Conservation (phyloP, 1,140 invertebrate species). For the Leptoteleia sp. region DNA sequence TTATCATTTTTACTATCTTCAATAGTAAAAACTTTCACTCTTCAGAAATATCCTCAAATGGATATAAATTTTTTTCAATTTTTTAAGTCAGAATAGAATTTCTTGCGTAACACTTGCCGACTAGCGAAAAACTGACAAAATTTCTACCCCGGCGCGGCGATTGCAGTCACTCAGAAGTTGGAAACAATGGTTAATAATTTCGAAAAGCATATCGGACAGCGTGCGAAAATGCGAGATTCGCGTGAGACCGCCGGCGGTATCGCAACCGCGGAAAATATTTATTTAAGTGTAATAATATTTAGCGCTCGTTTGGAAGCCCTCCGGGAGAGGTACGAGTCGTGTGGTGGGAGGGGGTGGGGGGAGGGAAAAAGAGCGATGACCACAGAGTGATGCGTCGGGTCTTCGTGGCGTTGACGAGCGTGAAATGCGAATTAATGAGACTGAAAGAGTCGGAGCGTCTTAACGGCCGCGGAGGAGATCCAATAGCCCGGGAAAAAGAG, state of each 20-base stretch:
- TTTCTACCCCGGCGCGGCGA: too few relatives aligned
- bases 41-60: too few relatives aligned
- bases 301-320: slow-evolving; percentile 58
- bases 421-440: slow-evolving; percentile 71
- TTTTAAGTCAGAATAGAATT: too few relatives aligned
- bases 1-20: too few relatives aligned
- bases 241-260: slow-evolving; percentile 51
- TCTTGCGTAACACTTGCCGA: too few relatives aligned
- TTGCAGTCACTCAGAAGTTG: slow-evolving; percentile 8
- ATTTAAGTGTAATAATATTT: slow-evolving; percentile 67
- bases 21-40: too few relatives aligned
- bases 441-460: slow-evolving; percentile 52
- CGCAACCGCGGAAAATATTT: slow-evolving; percentile 62
- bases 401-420: slow-evolving; percentile 66
- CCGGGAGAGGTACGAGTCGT: slow-evolving; percentile 29
- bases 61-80: too few relatives aligned
- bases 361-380: slow-evolving; percentile 62
- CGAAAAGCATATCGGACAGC: slow-evolving; percentile 37
- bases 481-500: slow-evolving; percentile 53
- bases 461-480: slow-evolving; percentile 51
- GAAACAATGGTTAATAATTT: slow-evolving; percentile 50
- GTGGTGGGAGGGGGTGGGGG: too few relatives aligned
- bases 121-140: too few relatives aligned
- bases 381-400: slow-evolving; percentile 59
- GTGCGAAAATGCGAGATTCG: slow-evolving; percentile 59